These are phyloP conservation scores for Cinclus mexicanus DNA, from an alignment of 2,113 vertebrate species.

Conservation along the genomic window DNA sequence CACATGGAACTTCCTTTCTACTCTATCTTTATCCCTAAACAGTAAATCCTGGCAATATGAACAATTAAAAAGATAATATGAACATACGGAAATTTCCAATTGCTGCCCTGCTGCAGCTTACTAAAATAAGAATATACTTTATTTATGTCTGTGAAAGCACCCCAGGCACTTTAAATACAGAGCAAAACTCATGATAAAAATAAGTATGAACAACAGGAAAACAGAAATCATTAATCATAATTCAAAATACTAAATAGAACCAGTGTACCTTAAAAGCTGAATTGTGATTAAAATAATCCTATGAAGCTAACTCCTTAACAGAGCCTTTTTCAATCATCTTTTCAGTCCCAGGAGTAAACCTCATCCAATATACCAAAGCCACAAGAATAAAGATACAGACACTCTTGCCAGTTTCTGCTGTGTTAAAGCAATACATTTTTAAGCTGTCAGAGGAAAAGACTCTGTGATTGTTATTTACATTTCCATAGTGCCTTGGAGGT, in stretches of 20 bases:
- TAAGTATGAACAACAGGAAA: not conserved
- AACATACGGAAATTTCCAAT: not conserved
- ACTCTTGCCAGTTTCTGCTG: not conserved
- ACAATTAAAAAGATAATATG: not conserved
- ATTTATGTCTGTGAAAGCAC: not conserved
- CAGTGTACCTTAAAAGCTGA: not conserved
- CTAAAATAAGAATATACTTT: not conserved
- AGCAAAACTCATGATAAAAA: not conserved
- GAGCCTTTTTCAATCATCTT: not conserved
- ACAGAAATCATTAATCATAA: not conserved
- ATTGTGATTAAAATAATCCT: not conserved
- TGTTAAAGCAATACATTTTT: not conserved
- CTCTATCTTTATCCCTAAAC: not conserved
- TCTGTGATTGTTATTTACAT: not conserved
- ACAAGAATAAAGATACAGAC: not conserved
- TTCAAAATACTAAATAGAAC: slow-evolving; percentile 6
- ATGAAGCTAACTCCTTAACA: not conserved
- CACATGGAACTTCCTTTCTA: not conserved
- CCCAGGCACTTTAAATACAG: not conserved
- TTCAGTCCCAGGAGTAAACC: not conserved
- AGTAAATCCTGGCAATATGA: not conserved
- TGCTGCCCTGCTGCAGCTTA: not conserved
- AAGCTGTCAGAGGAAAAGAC: not conserved
- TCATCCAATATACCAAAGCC: not conserved
- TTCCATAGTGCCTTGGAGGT: not conserved